Evolutionary conservation across 2,888 invertebrate genomes (phyloP), one percentile per base, ranked within the genome.

Genomic region (Drosophila atripex): DNA sequence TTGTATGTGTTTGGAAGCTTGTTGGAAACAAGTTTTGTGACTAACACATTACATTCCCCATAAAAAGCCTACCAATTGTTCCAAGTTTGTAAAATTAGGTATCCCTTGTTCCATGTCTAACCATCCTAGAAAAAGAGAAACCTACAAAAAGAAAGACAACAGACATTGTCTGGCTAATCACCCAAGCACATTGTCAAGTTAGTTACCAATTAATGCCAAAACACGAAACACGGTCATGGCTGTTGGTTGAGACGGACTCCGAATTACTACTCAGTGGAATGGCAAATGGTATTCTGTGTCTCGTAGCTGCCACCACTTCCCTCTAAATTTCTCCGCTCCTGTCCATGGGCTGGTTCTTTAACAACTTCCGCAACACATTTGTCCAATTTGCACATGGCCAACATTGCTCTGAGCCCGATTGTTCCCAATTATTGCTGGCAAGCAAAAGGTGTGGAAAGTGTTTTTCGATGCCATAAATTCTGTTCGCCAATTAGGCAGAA

Each of bases 341-440:
- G 21, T 21, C 49, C 18, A 30, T 14, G 54, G 32, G 39, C 35
- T 58, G 45, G 51, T 47, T 60, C 49, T 69, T 68, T 78, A 87
- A 82, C 88, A 79, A 82, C 83, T 82, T 82, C 82, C 82, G 88
- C 86, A 86, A 83, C 84, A 79, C 78, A 78, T 78, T 78, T 83
- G 80, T 54, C 73, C 85, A 80, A 86, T 86, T 80, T 80, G 85
- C 85, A 70, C 30, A 71, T 18, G 73, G 23, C 38, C 43, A 64
- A 39, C 70, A 55, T 45, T 71, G 46, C 63, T 73, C 70, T 57
- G 64, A 68, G 88, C 77, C 85, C 83, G 83, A 87, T 82, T 83
- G 83, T 84, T 61, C 77, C 84, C 87, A 84, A 84, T 84, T 88
- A 88, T 82, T 85, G 86, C 74, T 72, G 72, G 75, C 83, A 66